Conservation (phyloP, 2,113 vertebrate genomes). For the Elgaria multicarinata region DNA sequence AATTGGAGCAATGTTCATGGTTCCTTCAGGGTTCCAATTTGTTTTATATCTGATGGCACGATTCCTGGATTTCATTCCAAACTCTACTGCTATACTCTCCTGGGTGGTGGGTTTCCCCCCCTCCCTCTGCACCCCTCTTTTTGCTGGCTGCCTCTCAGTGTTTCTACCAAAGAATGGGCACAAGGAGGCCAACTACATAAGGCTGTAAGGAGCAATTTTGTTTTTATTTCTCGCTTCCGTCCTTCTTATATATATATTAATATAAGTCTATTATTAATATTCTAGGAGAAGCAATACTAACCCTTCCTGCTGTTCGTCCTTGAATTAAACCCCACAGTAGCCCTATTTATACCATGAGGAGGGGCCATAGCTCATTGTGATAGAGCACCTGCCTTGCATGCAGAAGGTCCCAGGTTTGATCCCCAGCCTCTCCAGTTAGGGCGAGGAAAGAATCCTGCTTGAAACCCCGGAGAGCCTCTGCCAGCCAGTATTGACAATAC, state of each 20-base stretch:
- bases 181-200: not conserved
- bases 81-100: not conserved
- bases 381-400: too few species aligned
- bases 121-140: rapidly evolving
- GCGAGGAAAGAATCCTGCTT: too few species aligned
- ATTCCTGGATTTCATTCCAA: not conserved
- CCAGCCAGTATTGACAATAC: too few species aligned
- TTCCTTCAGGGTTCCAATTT: not conserved
- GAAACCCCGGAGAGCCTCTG: too few species aligned
- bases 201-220: not conserved
- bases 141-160: not conserved
- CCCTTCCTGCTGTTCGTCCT: not conserved
- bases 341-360: too few species aligned
- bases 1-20: not conserved
- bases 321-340: not conserved
- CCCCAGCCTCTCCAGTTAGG: too few species aligned
- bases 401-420: too few species aligned
- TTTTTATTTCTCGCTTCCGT: not conserved
- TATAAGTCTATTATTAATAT: not conserved
- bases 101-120: not conserved
- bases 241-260: too few species aligned
- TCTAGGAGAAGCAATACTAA: not conserved
- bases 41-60: not conserved
- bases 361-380: too few species aligned
- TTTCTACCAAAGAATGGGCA: not conserved